Conservation (phyloP, 2,888 invertebrate species). For the Anthoptus insignis region DNA sequence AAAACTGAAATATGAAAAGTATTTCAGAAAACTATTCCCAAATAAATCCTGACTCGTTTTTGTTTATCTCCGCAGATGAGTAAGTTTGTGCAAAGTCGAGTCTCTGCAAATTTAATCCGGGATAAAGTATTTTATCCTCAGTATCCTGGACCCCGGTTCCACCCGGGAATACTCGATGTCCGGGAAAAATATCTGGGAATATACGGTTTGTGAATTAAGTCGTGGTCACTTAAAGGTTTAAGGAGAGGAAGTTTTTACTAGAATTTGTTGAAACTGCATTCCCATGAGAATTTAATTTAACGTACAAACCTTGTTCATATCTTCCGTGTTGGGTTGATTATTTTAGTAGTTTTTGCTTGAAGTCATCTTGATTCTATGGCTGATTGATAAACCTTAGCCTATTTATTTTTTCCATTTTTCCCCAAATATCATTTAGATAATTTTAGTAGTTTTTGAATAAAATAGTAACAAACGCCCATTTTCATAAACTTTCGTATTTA, state of each 20-base stretch:
- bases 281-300: background rate
- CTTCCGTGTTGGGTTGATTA: too few species aligned
- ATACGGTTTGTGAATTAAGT: constrained; percentile 33
- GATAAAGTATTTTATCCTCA: constrained; percentile 71
- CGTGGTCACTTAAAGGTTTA: constrained; percentile 52
- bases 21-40: constrained; percentile 33
- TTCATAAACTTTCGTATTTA: too few species aligned
- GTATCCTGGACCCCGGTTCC: constrained; percentile 51
- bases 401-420: too few species aligned
- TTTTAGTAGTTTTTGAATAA: too few species aligned
- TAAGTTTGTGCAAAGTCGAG: constrained; percentile 62
- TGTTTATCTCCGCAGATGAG: constrained; percentile 65
- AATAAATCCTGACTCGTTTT: constrained; percentile 45
- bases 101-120: constrained; percentile 76
- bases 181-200: constrained; percentile 47
- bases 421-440: too few species aligned
- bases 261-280: background rate
- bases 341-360: too few species aligned
- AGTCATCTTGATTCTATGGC: too few species aligned
- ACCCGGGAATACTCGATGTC: constrained; percentile 48
- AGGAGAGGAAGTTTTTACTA: background rate
- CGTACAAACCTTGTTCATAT: background rate
- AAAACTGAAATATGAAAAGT: constrained; percentile 11
- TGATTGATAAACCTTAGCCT: too few species aligned
- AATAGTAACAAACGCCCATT: too few species aligned